phyloP scores from a whole-genome alignment of 2,888 invertebrate genomes.

The Mycogona germanica region DNA sequence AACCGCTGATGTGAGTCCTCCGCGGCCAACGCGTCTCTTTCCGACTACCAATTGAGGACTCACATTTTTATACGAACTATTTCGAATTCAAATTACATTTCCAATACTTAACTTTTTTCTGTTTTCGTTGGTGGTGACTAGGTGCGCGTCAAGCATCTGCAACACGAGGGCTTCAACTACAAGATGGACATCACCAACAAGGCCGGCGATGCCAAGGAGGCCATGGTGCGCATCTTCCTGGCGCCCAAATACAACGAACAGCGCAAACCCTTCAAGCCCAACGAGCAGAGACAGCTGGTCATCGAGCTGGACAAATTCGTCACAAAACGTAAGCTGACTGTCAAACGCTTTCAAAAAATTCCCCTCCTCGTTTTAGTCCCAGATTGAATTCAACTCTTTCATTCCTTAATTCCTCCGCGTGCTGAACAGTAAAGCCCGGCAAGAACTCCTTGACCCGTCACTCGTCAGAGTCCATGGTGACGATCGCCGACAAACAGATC shows the following conservation, averaged over 20 bases:
- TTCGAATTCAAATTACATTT: background rate
- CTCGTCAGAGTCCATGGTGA: conserved; percentile 26
- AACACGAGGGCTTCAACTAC: conserved; percentile 57
- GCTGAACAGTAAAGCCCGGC: conserved; percentile 42
- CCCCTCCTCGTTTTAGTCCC: too few relatives aligned
- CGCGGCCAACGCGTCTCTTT: too few relatives aligned
- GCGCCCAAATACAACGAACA: conserved; percentile 54
- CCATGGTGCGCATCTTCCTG: conserved; percentile 56
- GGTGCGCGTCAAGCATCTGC: conserved; percentile 51
- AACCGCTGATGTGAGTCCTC: background rate
- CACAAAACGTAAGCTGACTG: conserved; percentile 46
- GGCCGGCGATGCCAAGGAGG: conserved; percentile 37
- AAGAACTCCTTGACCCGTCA: conserved; percentile 25
- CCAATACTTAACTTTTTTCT: background rate
- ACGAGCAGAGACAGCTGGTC: conserved; percentile 51
- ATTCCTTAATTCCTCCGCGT: background rate
- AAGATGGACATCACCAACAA: conserved; percentile 33
- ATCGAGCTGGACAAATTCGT: conserved; percentile 61
- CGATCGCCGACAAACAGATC: conserved; percentile 25
- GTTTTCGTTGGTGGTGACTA: too few relatives aligned
- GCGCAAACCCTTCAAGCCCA: conserved; percentile 47
- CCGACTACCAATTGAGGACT: too few relatives aligned
- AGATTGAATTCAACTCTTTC: conserved; percentile 26
- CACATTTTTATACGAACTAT: too few relatives aligned
- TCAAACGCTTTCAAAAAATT: too few relatives aligned